Base-by-base conservation (phyloP, 2,113 vertebrate species). In the Vicugna pacos region DNA sequence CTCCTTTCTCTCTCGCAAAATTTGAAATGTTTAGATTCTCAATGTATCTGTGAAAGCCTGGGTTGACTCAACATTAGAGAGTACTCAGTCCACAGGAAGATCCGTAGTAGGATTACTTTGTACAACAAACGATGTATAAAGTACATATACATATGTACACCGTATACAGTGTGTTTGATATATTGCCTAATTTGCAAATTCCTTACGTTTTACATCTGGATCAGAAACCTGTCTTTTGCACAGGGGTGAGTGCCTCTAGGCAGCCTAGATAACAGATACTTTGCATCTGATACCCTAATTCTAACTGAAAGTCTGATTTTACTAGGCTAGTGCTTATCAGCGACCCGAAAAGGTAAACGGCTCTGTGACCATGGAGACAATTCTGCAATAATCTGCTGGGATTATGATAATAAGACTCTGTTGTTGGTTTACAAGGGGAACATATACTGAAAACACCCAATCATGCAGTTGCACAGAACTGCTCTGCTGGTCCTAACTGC, bases 401-500 rank as follows among this genome's bases (percentile, higher is more conserved):
- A 19, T 97, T 56, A 65, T 62, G 77, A 70, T 82, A 75, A 28
- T 62, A 91, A n/a, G 19, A 70, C 96, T 92, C 91, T 92, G 85
- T 32, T 69, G 54, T 54, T 79, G n/a, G 70, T 95, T 95, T 94
- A 93, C 12, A 58, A 38, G 48, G 15, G 5, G 12, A 70, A 26
- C 30, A 8, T 42, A 80, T 58, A 46, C 5, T 42, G 77, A 96
- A 96, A 89, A 97, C 46, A 54, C 24, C 46, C 54, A 84, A 56
- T 12, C 72, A 79, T 35, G 73, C 81, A 96, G 72, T 42, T 91
- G 79, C 92, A 95, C 89, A 97, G 95, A 97, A 87, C 54, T 91
- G 20, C 70, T 97, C 93, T 65, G 90, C 96, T 98, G 96, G 93
- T 95, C 94, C 80, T 97, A 97, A 97, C 93, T 96, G 94, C 88